A percentile compares a stretch with the other conserved stretches of the same genome.
phyloP scores from a whole-genome alignment of 2,888 invertebrate species.

The Rhingia rostrata region DNA sequence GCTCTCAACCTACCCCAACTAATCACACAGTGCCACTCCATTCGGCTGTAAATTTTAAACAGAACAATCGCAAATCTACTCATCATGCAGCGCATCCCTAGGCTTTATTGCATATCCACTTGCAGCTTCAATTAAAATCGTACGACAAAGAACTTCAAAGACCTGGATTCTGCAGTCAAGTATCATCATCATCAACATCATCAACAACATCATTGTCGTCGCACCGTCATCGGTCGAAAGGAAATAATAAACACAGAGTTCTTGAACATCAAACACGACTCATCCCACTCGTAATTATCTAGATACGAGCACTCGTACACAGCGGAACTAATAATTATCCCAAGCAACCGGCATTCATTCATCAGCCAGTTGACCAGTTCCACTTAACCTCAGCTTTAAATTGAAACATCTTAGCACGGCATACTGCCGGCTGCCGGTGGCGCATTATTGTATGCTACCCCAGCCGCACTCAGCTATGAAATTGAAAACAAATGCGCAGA shows the following conservation, averaged over 20 bases:
- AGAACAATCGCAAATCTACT: slow-evolving; percentile 2
- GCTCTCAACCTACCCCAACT: slow-evolving; percentile 15
- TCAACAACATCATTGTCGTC: not conserved
- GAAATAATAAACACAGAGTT: slow-evolving; percentile 40
- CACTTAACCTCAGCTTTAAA: slow-evolving; percentile 69
- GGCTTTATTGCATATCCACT: not conserved
- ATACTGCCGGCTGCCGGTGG: slow-evolving; percentile 44
- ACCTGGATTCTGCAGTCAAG: slow-evolving; percentile 16
- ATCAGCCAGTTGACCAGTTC: slow-evolving; percentile 66
- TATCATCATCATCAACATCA: not conserved
- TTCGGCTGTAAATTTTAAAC: slow-evolving; percentile 21
- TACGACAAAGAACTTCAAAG: slow-evolving; percentile 27
- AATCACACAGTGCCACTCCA: slow-evolving; percentile 40
- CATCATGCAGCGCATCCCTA: slow-evolving; percentile 16
- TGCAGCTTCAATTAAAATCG: slow-evolving; percentile 20
- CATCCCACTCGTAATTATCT: slow-evolving; percentile 58
- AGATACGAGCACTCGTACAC: slow-evolving; percentile 14
- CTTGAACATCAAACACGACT: slow-evolving; percentile 14
- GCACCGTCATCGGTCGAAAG: not conserved
- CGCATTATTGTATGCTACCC: slow-evolving; percentile 33
- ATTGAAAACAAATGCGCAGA: slow-evolving; percentile 68
- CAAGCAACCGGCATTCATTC: slow-evolving; percentile 52
- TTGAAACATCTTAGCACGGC: slow-evolving; percentile 59
- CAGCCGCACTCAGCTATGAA: slow-evolving; percentile 62
- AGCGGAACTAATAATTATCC: slow-evolving; percentile 65